Percentiles rank a stretch among this genome's conserved stretches.
Conservation (phyloP, 2,888 invertebrate species). For the Chorisops tibialis region DNA sequence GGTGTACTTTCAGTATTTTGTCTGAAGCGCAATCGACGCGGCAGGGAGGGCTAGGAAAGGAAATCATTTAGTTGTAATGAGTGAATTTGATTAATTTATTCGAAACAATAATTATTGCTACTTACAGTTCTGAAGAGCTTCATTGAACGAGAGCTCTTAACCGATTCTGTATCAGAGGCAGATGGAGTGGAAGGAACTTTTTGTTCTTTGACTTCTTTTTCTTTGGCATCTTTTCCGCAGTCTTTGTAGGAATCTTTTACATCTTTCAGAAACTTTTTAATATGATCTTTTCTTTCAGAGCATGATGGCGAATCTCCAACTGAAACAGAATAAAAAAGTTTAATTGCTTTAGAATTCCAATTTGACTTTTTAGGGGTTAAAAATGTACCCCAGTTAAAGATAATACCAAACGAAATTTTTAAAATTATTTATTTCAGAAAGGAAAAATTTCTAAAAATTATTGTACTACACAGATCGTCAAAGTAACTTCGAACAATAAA, state of each 20-base stretch:
- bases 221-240: constrained; percentile 39
- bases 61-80: constrained; percentile 44
- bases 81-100: constrained; percentile 34
- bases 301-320: constrained; percentile 36
- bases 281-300: constrained; percentile 49
- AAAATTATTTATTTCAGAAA: too few relatives aligned
- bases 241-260: constrained; percentile 47
- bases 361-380: too few relatives aligned
- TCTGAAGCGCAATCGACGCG: constrained; percentile 49
- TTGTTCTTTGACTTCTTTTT: constrained; percentile 43
- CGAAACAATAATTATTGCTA: constrained; percentile 35
- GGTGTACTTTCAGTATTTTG: constrained; percentile 46
- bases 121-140: constrained; percentile 36
- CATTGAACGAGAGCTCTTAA: constrained; percentile 33
- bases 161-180: constrained; percentile 31
- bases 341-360: too few relatives aligned
- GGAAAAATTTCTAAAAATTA: too few relatives aligned
- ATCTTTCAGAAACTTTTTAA: constrained; percentile 51
- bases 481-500: too few relatives aligned
- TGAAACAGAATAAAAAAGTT: constrained; percentile 18
- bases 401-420: too few relatives aligned
- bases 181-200: constrained; percentile 25
- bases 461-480: too few relatives aligned
- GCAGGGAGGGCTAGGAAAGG: constrained; percentile 48
- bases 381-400: too few relatives aligned